These are phyloP conservation scores for Phenganax subtilis DNA, from an alignment of 92 coral and sea anemone species.

Conservation along the genomic window DNA sequence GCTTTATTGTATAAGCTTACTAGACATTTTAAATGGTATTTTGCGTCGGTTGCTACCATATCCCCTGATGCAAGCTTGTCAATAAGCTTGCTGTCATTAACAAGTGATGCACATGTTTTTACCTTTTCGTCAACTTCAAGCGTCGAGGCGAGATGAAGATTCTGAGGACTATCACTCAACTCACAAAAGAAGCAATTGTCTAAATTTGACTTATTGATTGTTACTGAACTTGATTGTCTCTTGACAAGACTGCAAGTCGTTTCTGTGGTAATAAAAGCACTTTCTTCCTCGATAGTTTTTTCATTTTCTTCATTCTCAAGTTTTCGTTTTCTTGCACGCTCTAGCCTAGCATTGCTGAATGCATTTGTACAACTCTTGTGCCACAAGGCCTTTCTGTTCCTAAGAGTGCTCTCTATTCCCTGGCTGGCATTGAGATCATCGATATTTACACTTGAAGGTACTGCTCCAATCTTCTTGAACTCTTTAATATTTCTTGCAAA, in stretches of 20 bases:
- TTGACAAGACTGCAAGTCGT: too few relatives aligned
- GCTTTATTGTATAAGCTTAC: slow-evolving; percentile 40
- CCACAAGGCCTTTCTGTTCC: slow-evolving; percentile 2
- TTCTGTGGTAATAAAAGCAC: too few relatives aligned
- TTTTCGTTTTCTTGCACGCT: slow-evolving; percentile 46
- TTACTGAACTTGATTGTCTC: too few relatives aligned
- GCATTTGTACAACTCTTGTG: slow-evolving; percentile 14
- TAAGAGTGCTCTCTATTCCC: slow-evolving; percentile 4
- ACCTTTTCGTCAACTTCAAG: slow-evolving; percentile 49
- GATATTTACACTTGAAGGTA: background rate
- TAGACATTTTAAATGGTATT: slow-evolving; percentile 44
- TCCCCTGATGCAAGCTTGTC: slow-evolving; percentile 44
- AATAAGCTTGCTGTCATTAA: slow-evolving; percentile 44
- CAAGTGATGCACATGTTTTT: slow-evolving; percentile 29
- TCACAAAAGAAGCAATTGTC: slow-evolving; percentile 38
- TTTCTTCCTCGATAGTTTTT: background rate
- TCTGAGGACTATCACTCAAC: slow-evolving; percentile 13
- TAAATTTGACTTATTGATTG: background rate
- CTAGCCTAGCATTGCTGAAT: slow-evolving; percentile 7
- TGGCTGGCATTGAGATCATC: background rate
- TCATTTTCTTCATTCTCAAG: background rate
- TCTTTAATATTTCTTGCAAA: slow-evolving; percentile 16
- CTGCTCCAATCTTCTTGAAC: slow-evolving; percentile 10
- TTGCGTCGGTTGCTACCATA: slow-evolving; percentile 47
- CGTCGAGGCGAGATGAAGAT: slow-evolving; percentile 48